Evolutionary conservation across 2,113 vertebrate species (phyloP).

Genomic region (Scytalopus superciliaris): DNA sequence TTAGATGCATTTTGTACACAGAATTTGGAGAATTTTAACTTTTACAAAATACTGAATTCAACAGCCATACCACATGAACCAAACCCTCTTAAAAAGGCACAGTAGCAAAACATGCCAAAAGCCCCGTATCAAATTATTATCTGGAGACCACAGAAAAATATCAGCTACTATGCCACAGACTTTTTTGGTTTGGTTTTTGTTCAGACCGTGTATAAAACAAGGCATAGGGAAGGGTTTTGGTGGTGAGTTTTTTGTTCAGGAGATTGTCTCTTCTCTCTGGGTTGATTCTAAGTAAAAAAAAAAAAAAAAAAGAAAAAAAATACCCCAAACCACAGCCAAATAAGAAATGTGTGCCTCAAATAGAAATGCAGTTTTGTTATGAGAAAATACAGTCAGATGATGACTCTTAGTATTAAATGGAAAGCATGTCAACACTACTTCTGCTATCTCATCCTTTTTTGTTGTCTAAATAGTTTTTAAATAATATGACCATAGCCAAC

Average conservation of each 20-base stretch:
- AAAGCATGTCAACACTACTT: not conserved
- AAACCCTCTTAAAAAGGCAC: not conserved
- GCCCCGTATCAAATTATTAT: not conserved
- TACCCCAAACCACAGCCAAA: not conserved
- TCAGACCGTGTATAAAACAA: not conserved
- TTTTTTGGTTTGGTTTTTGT: not conserved
- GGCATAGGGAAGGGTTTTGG: not conserved
- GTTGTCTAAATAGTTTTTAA: not conserved
- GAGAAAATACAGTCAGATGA: not conserved
- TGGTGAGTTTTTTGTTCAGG: not conserved
- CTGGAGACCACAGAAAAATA: not conserved
- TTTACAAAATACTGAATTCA: not conserved
- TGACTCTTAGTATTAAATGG: not conserved
- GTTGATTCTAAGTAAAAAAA: too few relatives aligned
- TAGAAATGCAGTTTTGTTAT: not conserved
- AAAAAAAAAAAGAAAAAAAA: not conserved
- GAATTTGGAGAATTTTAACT: not conserved
- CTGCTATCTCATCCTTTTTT: not conserved
- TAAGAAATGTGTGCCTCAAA: not conserved
- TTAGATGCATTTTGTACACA: not conserved
- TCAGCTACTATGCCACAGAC: not conserved
- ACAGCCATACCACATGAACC: not conserved
- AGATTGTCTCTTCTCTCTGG: not conserved
- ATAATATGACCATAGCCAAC: not conserved
- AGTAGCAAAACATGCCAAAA: not conserved